Evolutionary conservation across 2,113 vertebrate species (phyloP).

Genomic region (Tetraodon nigroviridis): DNA sequence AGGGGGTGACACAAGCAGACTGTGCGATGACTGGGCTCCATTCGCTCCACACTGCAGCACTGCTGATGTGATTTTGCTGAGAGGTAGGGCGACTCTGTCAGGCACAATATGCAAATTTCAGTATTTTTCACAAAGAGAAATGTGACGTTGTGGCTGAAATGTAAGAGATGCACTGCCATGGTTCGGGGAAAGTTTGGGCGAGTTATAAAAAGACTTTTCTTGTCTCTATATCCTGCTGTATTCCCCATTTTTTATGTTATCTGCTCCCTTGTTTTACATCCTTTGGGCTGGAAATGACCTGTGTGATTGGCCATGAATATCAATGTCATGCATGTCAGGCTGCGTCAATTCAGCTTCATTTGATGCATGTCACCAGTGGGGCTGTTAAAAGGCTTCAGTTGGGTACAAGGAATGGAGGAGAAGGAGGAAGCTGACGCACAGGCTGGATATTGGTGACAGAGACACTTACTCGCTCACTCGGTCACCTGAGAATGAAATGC

Average conservation of each 20-base stretch:
- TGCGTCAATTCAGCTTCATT: slow-evolving; percentile 27
- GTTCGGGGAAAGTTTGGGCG: slow-evolving; percentile 16
- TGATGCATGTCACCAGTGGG: slow-evolving; percentile 32
- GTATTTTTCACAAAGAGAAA: slow-evolving; percentile 23
- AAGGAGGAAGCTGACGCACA: slow-evolving; percentile 5
- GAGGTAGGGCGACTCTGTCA: slow-evolving; percentile 37
- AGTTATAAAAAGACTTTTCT: slow-evolving; percentile 4
- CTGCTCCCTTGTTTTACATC: not conserved
- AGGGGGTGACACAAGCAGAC: slow-evolving; percentile 46
- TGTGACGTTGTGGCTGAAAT: slow-evolving; percentile 34
- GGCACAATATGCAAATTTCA: slow-evolving; percentile 49
- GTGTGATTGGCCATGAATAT: slow-evolving; percentile 64
- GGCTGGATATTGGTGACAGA: slow-evolving; percentile 16
- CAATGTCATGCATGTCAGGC: slow-evolving; percentile 57
- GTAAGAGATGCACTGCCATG: slow-evolving; percentile 17
- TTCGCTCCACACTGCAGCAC: slow-evolving; percentile 47
- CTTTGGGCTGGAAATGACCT: slow-evolving; percentile 49
- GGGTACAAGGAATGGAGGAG: not conserved
- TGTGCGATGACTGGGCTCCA: slow-evolving; percentile 48
- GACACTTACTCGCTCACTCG: slow-evolving; percentile 10
- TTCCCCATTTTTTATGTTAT: slow-evolving; percentile 2
- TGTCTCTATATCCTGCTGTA: not conserved
- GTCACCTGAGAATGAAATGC: slow-evolving; percentile 27
- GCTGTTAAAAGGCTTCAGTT: slow-evolving; percentile 11
- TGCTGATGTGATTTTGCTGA: slow-evolving; percentile 43